phyloP scores from a whole-genome alignment of 2,888 invertebrate species.

The Drosophila helvetica region DNA sequence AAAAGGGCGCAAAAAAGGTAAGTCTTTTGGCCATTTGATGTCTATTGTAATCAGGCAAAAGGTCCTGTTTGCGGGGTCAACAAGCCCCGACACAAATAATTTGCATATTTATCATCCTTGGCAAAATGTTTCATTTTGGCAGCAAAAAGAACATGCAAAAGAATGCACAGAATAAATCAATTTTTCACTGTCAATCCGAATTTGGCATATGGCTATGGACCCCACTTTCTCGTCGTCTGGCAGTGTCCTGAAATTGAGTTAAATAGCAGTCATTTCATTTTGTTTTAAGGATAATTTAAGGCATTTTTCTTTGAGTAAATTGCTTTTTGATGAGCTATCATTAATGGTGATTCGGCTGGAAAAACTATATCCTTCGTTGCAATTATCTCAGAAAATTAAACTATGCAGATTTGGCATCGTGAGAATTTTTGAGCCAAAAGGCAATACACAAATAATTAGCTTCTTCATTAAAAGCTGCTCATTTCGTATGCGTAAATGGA shows the following conservation, averaged over 20 bases:
- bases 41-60: constrained; percentile 26
- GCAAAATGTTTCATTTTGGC: constrained; percentile 31
- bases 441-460: too few species aligned
- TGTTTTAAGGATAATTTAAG: neutral
- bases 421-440: too few species aligned
- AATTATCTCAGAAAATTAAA: neutral
- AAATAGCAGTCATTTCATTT: neutral
- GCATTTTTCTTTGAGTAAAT: neutral
- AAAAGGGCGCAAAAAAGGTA: constrained; percentile 33
- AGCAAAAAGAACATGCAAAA: too few species aligned
- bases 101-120: constrained; percentile 46
- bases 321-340: neutral
- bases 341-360: too few species aligned
- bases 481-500: constrained; percentile 30
- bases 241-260: constrained; percentile 4
- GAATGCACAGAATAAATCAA: constrained; percentile 43
- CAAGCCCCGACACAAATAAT: constrained; percentile 25
- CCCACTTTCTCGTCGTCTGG: neutral
- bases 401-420: neutral
- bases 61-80: constrained; percentile 18
- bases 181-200: constrained; percentile 68
- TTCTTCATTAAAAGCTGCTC: neutral
- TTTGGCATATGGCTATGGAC: constrained; percentile 36
- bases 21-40: constrained; percentile 37
- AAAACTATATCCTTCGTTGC: neutral